Evolutionary conservation across 2,797 vertebrate genomes (phyloP).

Genomic region (Channa striata): DNA sequence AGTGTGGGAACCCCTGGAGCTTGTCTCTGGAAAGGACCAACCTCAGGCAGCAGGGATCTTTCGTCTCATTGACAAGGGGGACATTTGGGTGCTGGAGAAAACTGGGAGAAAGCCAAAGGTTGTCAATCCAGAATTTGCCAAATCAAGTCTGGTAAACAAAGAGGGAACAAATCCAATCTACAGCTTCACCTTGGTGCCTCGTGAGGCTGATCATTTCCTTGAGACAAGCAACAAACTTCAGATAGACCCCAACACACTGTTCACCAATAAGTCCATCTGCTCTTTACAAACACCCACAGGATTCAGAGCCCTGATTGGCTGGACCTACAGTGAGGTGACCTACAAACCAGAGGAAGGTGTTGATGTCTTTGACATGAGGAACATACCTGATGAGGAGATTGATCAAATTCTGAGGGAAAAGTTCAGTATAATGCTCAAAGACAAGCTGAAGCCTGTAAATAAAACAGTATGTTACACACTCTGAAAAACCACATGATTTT

Average conservation of each 20-base stretch:
- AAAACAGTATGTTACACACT: slow-evolving; percentile 16
- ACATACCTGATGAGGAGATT: slow-evolving; percentile 84
- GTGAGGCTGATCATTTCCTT: slow-evolving; percentile 79
- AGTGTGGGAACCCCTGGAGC: slow-evolving; percentile 87
- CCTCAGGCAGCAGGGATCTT: slow-evolving; percentile 84
- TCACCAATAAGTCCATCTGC: slow-evolving; percentile 89
- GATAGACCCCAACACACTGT: slow-evolving; percentile 83
- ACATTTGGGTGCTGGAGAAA: slow-evolving; percentile 88
- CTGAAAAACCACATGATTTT: too few species aligned
- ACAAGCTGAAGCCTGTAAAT: neutral
- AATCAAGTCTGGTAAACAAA: slow-evolving; percentile 80
- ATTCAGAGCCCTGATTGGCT: slow-evolving; percentile 86
- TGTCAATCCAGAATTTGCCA: slow-evolving; percentile 81
- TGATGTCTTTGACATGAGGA: slow-evolving; percentile 85
- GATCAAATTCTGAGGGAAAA: slow-evolving; percentile 84
- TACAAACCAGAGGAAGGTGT: slow-evolving; percentile 85
- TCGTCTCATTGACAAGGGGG: slow-evolving; percentile 80
- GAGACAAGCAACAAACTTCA: slow-evolving; percentile 76
- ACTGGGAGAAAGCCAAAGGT: slow-evolving; percentile 81
- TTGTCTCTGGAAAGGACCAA: slow-evolving; percentile 87
- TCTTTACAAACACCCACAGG: slow-evolving; percentile 86
- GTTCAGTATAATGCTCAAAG: slow-evolving; percentile 76
- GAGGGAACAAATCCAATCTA: slow-evolving; percentile 76
- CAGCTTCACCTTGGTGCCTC: slow-evolving; percentile 83
- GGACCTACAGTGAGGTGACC: slow-evolving; percentile 84